Conservation (phyloP, 2,797 vertebrate genomes). For the Adrianichthys oophorus region DNA sequence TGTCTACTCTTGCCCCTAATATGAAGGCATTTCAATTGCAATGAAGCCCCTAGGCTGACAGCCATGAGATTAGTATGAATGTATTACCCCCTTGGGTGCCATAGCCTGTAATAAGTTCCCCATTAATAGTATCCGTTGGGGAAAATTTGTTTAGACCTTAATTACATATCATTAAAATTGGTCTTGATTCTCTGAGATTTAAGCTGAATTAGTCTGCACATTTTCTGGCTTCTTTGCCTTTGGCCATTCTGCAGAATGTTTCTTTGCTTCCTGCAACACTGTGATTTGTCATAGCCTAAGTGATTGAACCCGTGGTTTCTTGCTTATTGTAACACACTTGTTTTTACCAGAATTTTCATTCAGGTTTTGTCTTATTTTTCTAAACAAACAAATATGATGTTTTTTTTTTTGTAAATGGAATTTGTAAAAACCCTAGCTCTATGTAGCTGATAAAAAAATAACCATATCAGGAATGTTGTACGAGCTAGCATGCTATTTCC, state of each 20-base stretch:
- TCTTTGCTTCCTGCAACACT: constrained; percentile 40
- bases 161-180: constrained; percentile 83
- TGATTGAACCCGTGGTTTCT: constrained; percentile 36
- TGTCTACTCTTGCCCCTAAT: constrained; percentile 75
- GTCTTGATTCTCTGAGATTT: constrained; percentile 78
- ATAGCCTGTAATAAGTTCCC: constrained; percentile 81
- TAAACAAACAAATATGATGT: background rate
- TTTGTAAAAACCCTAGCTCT: too few relatives aligned
- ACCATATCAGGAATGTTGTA: too few relatives aligned
- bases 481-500: too few relatives aligned
- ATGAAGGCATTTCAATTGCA: constrained; percentile 78
- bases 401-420: background rate
- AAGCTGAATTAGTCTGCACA: constrained; percentile 67
- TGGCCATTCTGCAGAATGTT: constrained; percentile 61
- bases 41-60: constrained; percentile 78
- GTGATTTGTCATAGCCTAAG: constrained; percentile 41
- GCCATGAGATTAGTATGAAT: constrained; percentile 83
- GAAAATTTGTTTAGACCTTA: constrained; percentile 83
- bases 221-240: constrained; percentile 56
- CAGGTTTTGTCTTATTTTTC: background rate
- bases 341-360: constrained; percentile 20
- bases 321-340: constrained; percentile 28
- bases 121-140: constrained; percentile 82
- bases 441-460: too few relatives aligned
- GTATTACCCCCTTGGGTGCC: constrained; percentile 82